Conservation (phyloP, 2,888 invertebrate genomes). For the Drosophila neutralis region DNA sequence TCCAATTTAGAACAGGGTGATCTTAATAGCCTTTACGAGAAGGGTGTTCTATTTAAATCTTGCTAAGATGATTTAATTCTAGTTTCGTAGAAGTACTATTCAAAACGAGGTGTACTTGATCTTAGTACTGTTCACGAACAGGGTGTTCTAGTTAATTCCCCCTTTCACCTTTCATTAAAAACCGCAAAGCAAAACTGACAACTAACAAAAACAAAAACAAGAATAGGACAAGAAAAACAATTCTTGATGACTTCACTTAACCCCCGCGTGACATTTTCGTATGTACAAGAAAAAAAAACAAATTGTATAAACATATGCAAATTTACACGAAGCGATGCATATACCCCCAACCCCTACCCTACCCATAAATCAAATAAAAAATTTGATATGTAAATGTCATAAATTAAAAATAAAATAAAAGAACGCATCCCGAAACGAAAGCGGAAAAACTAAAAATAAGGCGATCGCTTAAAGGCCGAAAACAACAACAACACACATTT, state of each 20-base stretch:
- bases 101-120: neutral
- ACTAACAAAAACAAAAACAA: slow-evolving; percentile 5
- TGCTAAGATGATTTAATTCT: neutral
- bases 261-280: slow-evolving; percentile 30
- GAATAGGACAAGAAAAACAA: neutral
- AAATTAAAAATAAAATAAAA: slow-evolving; percentile 23
- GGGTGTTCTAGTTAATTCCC: neutral
- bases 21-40: neutral
- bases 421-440: slow-evolving; percentile 45
- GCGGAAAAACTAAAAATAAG: slow-evolving; percentile 65
- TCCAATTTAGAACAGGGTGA: neutral
- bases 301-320: slow-evolving; percentile 53
- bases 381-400: slow-evolving; percentile 15
- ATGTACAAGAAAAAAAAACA: neutral
- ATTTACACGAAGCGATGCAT: slow-evolving; percentile 29
- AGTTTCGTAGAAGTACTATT: neutral
- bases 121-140: neutral
- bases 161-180: neutral
- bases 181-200: neutral
- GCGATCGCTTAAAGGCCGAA: slow-evolving; percentile 50
- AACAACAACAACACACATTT: slow-evolving; percentile 7
- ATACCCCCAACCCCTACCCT: neutral
- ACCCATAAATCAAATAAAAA: slow-evolving; percentile 50
- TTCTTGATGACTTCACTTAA: slow-evolving; percentile 38
- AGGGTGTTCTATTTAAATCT: neutral